Evolutionary conservation across 2,113 vertebrate species (phyloP), one percentile per base, ranked within the genome.

Genomic region (Oostethus manadensis): DNA sequence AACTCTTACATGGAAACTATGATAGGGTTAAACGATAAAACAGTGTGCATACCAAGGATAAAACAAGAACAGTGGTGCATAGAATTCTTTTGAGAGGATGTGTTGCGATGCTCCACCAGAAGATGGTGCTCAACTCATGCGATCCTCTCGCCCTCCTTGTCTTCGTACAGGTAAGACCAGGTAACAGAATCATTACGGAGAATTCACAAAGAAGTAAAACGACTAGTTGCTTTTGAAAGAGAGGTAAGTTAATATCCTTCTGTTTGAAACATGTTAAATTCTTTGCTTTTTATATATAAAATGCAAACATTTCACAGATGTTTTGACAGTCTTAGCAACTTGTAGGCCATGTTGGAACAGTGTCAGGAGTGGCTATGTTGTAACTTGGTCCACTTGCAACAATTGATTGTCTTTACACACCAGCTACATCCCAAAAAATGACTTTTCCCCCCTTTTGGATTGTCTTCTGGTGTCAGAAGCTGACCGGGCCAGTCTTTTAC

Each of bases 371-470:
- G 10, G 35, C 14, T 50, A 26, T 38, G 53, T 56, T 66, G 58
- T 77, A 55, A 66, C 43, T 70, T 42, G 49, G 59, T 44, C 53
- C 21, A 8, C 71, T 56, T 56, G 51, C 56, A 33, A 56, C 17
- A 4, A 61, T 77, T 92, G 90, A 93, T 93, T 93, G 92, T 92
- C 92, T 91, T 89, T 81, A 84, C 77, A 89, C 45, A 66, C 63
- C 47, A 56, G 56, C 21, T 57, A 35, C 13, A 11, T 33, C 60
- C 67, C 53, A 21, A 61, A 58, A 66, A 70, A 75, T 71, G 70
- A 64, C 66, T 60, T 9, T 66, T 58, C 60, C 14, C 10, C 13
- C 38, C 54, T 68, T 44, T 71, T 76, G 70, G 84, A 88, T 88
- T 85, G 79, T 86, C 83, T 68, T 81, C 60, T 35, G 38, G 53